Percentiles rank a stretch among this genome's conserved stretches.
Evolutionary conservation across 1,140 invertebrate genomes (phyloP).

Genomic region (Drosophila nigrodunni): DNA sequence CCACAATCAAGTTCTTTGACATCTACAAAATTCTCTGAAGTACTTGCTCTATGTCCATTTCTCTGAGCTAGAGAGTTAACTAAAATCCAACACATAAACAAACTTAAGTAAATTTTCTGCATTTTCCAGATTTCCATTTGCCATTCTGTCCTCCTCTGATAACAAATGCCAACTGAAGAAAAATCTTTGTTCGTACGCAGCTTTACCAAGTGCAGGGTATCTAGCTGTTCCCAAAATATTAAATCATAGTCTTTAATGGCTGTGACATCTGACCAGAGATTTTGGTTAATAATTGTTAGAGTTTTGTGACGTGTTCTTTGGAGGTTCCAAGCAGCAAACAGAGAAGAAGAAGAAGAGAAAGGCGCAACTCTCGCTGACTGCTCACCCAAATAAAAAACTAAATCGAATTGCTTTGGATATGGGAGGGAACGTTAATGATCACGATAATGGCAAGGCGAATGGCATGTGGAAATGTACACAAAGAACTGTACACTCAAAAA

Average conservation of each 20-base stretch:
- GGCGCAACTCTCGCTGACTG: not conserved
- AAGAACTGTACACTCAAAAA: not conserved
- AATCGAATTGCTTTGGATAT: not conserved
- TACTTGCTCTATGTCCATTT: not conserved
- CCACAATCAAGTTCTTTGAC: slow-evolving; percentile 13
- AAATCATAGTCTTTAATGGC: not conserved
- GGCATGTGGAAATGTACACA: slow-evolving; percentile 1
- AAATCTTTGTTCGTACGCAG: too few relatives aligned
- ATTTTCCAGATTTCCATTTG: too few relatives aligned
- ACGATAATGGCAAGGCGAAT: slow-evolving; percentile 49
- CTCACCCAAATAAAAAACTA: not conserved
- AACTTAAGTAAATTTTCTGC: too few relatives aligned
- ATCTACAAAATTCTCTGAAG: not conserved
- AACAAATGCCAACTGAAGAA: too few relatives aligned
- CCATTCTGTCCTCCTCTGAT: too few relatives aligned
- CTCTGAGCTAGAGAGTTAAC: too few relatives aligned
- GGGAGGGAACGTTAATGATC: slow-evolving; percentile 41
- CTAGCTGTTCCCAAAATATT: not conserved
- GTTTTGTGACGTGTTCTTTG: slow-evolving; percentile 15
- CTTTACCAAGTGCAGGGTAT: not conserved
- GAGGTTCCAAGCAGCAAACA: slow-evolving; percentile 66
- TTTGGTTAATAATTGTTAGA: not conserved
- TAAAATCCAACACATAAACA: too few relatives aligned
- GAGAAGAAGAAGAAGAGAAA: slow-evolving; percentile 8
- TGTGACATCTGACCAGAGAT: not conserved